Conservation (phyloP, 1,140 invertebrate species). For the Zaprionus nigranus region DNA sequence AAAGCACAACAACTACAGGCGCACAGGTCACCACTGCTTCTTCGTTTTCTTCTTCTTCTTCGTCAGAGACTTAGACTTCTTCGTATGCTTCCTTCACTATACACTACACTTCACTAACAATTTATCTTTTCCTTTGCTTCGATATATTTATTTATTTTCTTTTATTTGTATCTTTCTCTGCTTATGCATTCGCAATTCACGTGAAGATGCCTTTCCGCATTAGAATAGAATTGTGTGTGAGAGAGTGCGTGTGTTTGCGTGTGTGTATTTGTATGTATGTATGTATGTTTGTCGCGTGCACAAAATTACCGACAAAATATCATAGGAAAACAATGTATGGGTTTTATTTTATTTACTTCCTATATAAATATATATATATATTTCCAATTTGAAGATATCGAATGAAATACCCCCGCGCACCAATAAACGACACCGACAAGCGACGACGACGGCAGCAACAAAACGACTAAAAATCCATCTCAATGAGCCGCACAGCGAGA, state of each 20-base stretch:
- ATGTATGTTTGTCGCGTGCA: conserved; percentile 31
- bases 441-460: conserved; percentile 75
- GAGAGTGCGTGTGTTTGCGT: conserved; percentile 27
- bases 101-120: conserved; percentile 63
- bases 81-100: conserved; percentile 52
- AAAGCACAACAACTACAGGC: conserved; percentile 77
- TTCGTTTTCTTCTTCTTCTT: conserved; percentile 20
- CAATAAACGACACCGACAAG: conserved; percentile 62
- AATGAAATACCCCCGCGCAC: conserved; percentile 66
- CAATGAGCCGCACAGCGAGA: conserved; percentile 37
- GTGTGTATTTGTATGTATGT: conserved; percentile 24
- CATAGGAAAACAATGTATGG: conserved; percentile 54
- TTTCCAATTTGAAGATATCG: conserved; percentile 64
- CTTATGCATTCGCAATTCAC: conserved; percentile 76
- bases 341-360: conserved; percentile 20
- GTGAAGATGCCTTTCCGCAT: conserved; percentile 40
- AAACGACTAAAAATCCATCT: conserved; percentile 66
- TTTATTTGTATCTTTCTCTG: conserved; percentile 74
- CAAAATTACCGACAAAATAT: conserved; percentile 55
- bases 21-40: conserved; percentile 77
- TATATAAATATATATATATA: conserved; percentile 19
- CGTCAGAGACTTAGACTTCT: conserved; percentile 60
- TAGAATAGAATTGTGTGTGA: conserved; percentile 37
- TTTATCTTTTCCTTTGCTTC: conserved; percentile 69
- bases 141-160: conserved; percentile 65